These are phyloP conservation scores for Agapostemon virescens DNA, from an alignment of 2,888 invertebrate genomes.

Conservation along the genomic window DNA sequence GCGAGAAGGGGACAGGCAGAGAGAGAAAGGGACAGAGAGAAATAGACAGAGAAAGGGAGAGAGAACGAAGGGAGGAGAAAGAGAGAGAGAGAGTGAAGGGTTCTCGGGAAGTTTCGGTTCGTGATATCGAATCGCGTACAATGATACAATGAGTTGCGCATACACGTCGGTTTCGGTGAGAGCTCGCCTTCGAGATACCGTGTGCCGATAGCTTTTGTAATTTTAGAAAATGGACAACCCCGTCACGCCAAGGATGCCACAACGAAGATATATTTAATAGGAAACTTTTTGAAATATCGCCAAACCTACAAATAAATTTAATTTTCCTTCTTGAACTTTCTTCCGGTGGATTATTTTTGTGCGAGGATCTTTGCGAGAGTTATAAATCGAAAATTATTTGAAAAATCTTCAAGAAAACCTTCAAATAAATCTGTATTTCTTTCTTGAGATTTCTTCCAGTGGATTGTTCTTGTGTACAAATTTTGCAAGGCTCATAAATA, in stretches of 20 bases:
- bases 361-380: too few relatives aligned
- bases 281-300: not conserved
- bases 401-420: too few relatives aligned
- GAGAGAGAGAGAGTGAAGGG: not conserved
- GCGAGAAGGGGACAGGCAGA: not conserved
- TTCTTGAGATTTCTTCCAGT: too few relatives aligned
- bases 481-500: too few relatives aligned
- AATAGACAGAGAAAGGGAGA: not conserved
- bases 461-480: too few relatives aligned
- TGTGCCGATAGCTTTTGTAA: slow-evolving; percentile 16
- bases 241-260: not conserved
- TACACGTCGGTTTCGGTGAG: slow-evolving; percentile 16
- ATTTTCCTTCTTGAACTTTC: too few relatives aligned
- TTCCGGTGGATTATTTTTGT: too few relatives aligned
- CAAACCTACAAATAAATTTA: not conserved
- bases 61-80: too few relatives aligned
- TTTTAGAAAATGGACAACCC: slow-evolving; percentile 14
- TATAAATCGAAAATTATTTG: too few relatives aligned
- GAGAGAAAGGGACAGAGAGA: not conserved
- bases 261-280: not conserved
- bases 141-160: slow-evolving; percentile 41
- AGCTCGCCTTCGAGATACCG: slow-evolving; percentile 17
- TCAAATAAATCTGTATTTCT: too few relatives aligned
- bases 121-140: slow-evolving; percentile 45
- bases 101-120: slow-evolving; percentile 33